phyloP scores from a whole-genome alignment of 1,140 invertebrate genomes.

The Drosophila seguyi region DNA sequence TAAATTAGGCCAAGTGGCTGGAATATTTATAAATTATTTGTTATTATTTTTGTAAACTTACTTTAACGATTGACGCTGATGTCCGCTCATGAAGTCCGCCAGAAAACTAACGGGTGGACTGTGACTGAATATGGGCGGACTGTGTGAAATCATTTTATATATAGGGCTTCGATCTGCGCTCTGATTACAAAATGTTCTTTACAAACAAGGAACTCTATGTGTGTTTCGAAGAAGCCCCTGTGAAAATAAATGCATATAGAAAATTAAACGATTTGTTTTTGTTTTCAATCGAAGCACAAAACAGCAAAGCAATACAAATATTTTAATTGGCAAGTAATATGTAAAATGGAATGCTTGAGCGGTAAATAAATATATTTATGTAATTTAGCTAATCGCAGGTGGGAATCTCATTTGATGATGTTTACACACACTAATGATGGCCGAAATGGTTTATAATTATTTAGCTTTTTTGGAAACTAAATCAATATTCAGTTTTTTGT shows the following conservation, averaged over 20 bases:
- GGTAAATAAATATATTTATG: constrained; percentile 37
- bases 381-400: constrained; percentile 40
- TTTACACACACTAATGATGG: constrained; percentile 2
- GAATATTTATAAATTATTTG: constrained; percentile 13
- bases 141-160: constrained; percentile 88
- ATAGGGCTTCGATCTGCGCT: constrained; percentile 48
- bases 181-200: constrained; percentile 53
- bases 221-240: constrained; percentile 60
- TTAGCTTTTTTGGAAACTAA: no score
- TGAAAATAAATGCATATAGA: constrained; percentile 42
- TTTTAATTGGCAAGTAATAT: constrained; percentile 58
- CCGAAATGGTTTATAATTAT: constrained; percentile 1
- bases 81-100: constrained; percentile 86
- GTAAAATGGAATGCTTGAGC: constrained; percentile 47
- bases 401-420: constrained; percentile 26
- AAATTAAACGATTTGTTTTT: constrained; percentile 55
- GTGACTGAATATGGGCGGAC: constrained; percentile 89
- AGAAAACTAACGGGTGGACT: constrained; percentile 88
- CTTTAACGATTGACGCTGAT: constrained; percentile 79
- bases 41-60: constrained; percentile 52
- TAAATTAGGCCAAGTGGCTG: constrained; percentile 42
- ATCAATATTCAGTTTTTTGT: not conserved
- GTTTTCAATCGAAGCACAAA: constrained; percentile 32
- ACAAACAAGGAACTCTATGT: constrained; percentile 69
- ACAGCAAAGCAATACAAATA: constrained; percentile 23